Conservation (phyloP, 2,113 vertebrate genomes). For the Formicarius rufipectus region DNA sequence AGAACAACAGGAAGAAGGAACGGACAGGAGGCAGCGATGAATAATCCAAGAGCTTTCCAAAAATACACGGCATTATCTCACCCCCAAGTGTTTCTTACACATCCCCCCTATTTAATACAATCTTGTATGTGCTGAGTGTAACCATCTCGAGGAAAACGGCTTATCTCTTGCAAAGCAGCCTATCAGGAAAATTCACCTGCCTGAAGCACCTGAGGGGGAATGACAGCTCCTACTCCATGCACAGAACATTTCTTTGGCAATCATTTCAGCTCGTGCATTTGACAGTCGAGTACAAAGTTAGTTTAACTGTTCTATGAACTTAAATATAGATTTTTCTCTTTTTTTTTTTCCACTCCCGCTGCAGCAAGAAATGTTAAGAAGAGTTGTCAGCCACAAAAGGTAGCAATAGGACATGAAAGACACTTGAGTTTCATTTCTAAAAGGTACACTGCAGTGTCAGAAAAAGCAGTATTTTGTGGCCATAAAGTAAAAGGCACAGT, state of each 20-base stretch:
- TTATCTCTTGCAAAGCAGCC: neutral
- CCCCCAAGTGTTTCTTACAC: neutral
- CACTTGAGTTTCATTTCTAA: neutral
- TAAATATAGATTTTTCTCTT: neutral
- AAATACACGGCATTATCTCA: slow-evolving; percentile 7
- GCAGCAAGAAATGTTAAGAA: neutral
- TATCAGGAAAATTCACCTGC: neutral
- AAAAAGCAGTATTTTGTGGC: neutral
- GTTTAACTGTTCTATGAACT: neutral
- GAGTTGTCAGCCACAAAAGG: neutral
- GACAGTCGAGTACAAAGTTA: neutral
- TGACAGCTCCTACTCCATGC: neutral
- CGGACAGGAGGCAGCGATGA: neutral
- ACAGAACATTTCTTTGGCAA: neutral
- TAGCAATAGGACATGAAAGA: neutral
- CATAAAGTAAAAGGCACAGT: neutral
- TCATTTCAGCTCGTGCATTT: neutral
- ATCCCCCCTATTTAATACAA: neutral
- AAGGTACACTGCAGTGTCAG: neutral
- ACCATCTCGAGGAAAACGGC: neutral
- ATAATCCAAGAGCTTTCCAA: neutral
- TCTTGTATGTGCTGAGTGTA: accelerated
- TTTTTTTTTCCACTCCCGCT: neutral
- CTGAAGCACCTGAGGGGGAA: neutral
- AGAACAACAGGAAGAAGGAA: slow-evolving; percentile 1